These are phyloP conservation scores for Rynchops niger DNA, from an alignment of 2,113 vertebrate species.

Conservation along the genomic window DNA sequence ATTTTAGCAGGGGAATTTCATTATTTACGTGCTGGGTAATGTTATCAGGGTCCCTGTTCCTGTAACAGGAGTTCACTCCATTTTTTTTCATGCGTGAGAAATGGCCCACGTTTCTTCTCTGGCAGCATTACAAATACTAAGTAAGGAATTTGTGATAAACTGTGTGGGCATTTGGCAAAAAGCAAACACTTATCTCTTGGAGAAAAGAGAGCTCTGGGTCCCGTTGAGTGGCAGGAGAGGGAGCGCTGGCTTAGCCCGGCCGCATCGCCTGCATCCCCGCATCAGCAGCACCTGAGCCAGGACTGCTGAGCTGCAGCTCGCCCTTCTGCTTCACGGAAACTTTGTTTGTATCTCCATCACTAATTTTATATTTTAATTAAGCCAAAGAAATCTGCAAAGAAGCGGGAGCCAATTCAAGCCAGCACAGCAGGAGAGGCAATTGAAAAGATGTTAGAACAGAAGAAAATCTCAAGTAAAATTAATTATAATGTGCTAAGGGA, in stretches of 20 bases:
- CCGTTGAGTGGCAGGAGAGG: neutral
- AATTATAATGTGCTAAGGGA: slow-evolving; percentile 95
- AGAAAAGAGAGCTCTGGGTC: neutral
- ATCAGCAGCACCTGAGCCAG: slow-evolving; percentile 3
- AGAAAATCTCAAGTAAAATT: slow-evolving; percentile 95
- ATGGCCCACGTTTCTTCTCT: neutral
- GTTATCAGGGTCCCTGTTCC: neutral
- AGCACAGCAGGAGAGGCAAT: slow-evolving; percentile 95
- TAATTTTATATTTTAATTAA: slow-evolving; percentile 68
- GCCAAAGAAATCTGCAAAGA: slow-evolving; percentile 80
- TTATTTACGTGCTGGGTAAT: neutral
- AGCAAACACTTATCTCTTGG: neutral
- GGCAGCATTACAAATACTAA: neutral
- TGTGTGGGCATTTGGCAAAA: neutral
- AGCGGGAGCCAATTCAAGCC: slow-evolving; percentile 84
- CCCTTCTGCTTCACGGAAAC: slow-evolving; percentile 22
- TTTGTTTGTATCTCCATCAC: slow-evolving; percentile 43
- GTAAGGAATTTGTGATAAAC: neutral
- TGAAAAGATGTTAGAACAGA: slow-evolving; percentile 96
- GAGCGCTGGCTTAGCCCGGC: neutral
- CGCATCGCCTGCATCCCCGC: neutral
- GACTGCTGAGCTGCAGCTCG: neutral
- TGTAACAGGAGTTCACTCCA: neutral
- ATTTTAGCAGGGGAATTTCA: neutral
- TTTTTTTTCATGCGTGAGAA: neutral